phyloP scores from a whole-genome alignment of 1,140 invertebrate species.

The Callitettix versicolor region DNA sequence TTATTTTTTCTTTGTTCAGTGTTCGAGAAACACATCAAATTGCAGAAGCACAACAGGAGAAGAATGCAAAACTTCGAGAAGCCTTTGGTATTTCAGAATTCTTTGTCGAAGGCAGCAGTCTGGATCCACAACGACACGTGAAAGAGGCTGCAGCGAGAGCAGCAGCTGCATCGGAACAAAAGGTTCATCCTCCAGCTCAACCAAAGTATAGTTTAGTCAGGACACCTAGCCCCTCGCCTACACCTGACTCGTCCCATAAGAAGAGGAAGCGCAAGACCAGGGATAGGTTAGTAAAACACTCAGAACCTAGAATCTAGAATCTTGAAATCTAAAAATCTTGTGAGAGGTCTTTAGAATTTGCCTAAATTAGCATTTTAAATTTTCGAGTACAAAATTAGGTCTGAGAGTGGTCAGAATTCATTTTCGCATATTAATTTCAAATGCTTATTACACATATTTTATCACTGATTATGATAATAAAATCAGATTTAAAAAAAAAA shows the following conservation, averaged over 20 bases:
- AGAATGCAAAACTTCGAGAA: conserved; percentile 83
- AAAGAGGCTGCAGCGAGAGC: conserved; percentile 60
- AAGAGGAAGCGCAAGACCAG: conserved; percentile 15
- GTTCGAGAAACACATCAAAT: conserved; percentile 91
- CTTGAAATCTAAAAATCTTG: too few relatives aligned
- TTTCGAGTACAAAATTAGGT: too few relatives aligned
- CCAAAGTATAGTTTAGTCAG: conserved; percentile 50
- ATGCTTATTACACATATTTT: too few relatives aligned
- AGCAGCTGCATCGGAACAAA: conserved; percentile 40
- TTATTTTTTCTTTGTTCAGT: conserved; percentile 40
- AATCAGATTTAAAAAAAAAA: too few relatives aligned
- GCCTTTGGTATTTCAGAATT: conserved; percentile 90
- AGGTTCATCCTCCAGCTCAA: conserved; percentile 32
- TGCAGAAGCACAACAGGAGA: conserved; percentile 91
- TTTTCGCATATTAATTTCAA: too few relatives aligned
- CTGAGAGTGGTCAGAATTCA: too few relatives aligned
- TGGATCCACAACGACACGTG: conserved; percentile 73
- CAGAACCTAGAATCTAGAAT: conserved; percentile 8
- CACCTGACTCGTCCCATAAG: not conserved
- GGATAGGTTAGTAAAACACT: conserved; percentile 12
- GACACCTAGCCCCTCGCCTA: conserved; percentile 40
- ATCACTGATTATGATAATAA: too few relatives aligned
- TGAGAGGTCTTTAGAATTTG: too few relatives aligned
- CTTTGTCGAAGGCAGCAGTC: conserved; percentile 87
- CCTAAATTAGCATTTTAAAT: too few relatives aligned